phyloP scores from a whole-genome alignment of 2,113 vertebrate genomes.

The Brachypodius melanocephalos region DNA sequence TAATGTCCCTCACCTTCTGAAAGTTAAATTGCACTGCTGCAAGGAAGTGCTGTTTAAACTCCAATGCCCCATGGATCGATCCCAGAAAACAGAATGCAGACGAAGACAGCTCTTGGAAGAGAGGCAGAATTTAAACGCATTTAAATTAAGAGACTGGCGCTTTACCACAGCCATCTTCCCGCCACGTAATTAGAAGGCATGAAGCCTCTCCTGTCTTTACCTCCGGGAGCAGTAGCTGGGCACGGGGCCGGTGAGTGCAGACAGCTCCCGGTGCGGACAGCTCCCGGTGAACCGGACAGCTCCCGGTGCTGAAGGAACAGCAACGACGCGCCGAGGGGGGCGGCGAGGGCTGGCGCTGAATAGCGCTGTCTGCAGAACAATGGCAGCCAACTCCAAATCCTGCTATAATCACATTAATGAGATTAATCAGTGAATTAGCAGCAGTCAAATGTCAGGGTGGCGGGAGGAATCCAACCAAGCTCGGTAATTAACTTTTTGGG shows the following conservation, averaged over 20 bases:
- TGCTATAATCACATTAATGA: constrained; percentile 86
- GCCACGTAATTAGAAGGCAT: not conserved
- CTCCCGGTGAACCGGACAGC: not conserved
- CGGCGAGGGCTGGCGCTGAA: constrained; percentile 58
- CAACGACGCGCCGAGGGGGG: constrained; percentile 56
- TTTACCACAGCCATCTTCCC: constrained; percentile 12
- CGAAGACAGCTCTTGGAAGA: not conserved
- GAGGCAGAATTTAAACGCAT: not conserved
- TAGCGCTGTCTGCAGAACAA: constrained; percentile 77
- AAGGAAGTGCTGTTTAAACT: not conserved
- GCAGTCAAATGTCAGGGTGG: constrained; percentile 85
- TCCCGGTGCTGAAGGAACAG: constrained; percentile 69
- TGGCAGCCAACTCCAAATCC: constrained; percentile 81
- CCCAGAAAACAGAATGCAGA: not conserved
- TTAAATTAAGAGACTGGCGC: not conserved
- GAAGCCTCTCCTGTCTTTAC: not conserved
- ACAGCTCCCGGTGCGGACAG: constrained; percentile 47
- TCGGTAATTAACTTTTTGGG: constrained; percentile 81
- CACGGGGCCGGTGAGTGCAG: not conserved
- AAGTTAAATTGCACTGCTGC: not conserved
- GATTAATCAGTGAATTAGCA: constrained; percentile 90
- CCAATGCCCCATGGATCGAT: not conserved
- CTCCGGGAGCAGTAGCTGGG: not conserved
- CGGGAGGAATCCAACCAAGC: constrained; percentile 75
- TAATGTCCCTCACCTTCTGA: not conserved